A percentile compares a stretch with the other conserved stretches of the same genome.
phyloP scores from a whole-genome alignment of 2,113 vertebrate species.

The Camelus dromedarius region DNA sequence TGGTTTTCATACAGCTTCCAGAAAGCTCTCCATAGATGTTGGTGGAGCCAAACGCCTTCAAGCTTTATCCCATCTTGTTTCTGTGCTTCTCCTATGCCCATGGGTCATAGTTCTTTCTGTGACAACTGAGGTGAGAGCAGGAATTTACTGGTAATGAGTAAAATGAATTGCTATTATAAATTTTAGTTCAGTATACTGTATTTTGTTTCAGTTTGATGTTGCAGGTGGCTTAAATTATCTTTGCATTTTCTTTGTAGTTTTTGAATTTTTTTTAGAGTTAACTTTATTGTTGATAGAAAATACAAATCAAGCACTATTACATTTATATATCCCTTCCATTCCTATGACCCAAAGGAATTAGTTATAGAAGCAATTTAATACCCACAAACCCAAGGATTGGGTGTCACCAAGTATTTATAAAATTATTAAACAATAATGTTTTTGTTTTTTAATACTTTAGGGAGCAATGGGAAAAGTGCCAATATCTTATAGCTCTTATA shows the following conservation, averaged over 20 bases:
- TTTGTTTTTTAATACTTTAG: conserved; percentile 1
- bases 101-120: conserved; percentile 96
- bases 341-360: conserved; percentile 1
- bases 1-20: conserved; percentile 95
- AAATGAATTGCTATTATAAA: conserved; percentile 50
- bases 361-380: conserved; percentile 37
- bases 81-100: conserved; percentile 92
- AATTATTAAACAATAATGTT: conserved; percentile 31
- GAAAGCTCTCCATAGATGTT: conserved; percentile 95
- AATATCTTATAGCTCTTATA: background rate
- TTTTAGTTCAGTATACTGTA: conserved; percentile 36
- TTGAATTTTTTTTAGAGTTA: background rate
- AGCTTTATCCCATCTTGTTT: conserved; percentile 95
- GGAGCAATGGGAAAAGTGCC: background rate
- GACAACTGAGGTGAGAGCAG: conserved; percentile 94
- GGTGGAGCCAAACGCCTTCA: conserved; percentile 97
- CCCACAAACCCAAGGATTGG: background rate
- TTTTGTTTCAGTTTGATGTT: conserved; percentile 50
- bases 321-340: background rate
- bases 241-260: conserved; percentile 49
- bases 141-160: conserved; percentile 25
- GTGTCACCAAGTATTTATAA: background rate
- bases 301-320: conserved; percentile 32
- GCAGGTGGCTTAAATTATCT: conserved; percentile 36
- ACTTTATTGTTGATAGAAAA: conserved; percentile 56